These are phyloP conservation scores for Oscheius onirici DNA, from an alignment of 2,888 invertebrate species.

Conservation along the genomic window DNA sequence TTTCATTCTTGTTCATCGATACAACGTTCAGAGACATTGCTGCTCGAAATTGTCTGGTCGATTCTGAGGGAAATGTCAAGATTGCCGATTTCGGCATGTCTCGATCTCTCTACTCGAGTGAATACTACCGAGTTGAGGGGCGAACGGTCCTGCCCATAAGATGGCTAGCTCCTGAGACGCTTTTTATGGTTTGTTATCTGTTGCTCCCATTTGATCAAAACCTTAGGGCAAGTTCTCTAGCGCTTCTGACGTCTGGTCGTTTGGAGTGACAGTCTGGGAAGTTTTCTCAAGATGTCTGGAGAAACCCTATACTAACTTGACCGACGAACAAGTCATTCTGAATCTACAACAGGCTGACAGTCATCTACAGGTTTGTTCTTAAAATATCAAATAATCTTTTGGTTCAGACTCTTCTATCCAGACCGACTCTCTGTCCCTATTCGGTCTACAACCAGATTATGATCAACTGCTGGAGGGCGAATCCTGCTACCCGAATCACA, in stretches of 20 bases:
- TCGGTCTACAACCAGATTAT: constrained; percentile 54
- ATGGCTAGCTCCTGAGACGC: constrained; percentile 68
- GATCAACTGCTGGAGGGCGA: constrained; percentile 53
- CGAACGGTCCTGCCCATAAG: constrained; percentile 82
- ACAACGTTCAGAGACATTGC: constrained; percentile 74
- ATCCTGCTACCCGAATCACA: constrained; percentile 49
- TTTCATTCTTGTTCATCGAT: background rate
- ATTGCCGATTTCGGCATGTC: constrained; percentile 82
- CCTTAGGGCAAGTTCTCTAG: constrained; percentile 85
- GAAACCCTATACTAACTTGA: constrained; percentile 82
- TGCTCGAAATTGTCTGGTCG: constrained; percentile 86
- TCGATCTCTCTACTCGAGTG: constrained; percentile 82
- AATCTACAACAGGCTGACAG: constrained; percentile 75
- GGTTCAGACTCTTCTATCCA: constrained; percentile 47
- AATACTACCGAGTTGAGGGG: constrained; percentile 85
- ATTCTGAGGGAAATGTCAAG: constrained; percentile 79
- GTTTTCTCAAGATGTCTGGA: constrained; percentile 83
- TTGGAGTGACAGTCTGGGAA: constrained; percentile 88
- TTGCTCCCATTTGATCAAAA: background rate
- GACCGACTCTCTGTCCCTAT: constrained; percentile 50
- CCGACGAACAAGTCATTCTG: constrained; percentile 84
- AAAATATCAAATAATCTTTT: no score
- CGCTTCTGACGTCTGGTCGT: constrained; percentile 90
- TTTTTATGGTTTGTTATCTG: constrained; percentile 45
- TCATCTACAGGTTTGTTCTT: constrained; percentile 18